These are phyloP conservation scores for Eledona agricola DNA, from an alignment of 2,888 invertebrate genomes.

Conservation along the genomic window DNA sequence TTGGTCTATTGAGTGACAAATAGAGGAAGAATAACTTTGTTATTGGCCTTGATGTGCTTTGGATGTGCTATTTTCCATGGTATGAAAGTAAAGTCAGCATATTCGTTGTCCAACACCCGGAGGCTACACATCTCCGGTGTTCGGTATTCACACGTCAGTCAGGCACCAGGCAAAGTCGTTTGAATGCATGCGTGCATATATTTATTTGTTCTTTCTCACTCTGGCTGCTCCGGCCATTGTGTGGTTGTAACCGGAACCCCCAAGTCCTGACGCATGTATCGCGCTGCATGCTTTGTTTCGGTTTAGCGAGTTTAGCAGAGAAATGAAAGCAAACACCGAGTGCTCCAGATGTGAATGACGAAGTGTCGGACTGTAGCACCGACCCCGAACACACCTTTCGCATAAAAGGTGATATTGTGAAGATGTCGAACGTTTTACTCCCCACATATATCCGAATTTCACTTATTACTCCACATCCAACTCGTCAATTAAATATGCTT, in stretches of 20 bases:
- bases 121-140: constrained; percentile 38
- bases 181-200: constrained; percentile 45
- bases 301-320: constrained; percentile 36
- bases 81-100: constrained; percentile 28
- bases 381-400: constrained; percentile 42
- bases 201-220: constrained; percentile 46
- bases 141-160: constrained; percentile 45
- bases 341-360: constrained; percentile 40
- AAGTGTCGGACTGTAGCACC: constrained; percentile 36
- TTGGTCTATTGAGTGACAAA: constrained; percentile 25
- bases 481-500: constrained; percentile 38
- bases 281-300: constrained; percentile 40
- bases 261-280: constrained; percentile 34
- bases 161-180: constrained; percentile 39
- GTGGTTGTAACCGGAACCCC: constrained; percentile 44
- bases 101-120: constrained; percentile 29
- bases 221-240: constrained; percentile 38
- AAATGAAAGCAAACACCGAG: constrained; percentile 35
- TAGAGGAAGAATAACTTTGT: constrained; percentile 17
- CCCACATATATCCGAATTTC: constrained; percentile 31
- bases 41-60: constrained; percentile 19
- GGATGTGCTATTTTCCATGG: constrained; percentile 31
- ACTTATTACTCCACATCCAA: constrained; percentile 30
- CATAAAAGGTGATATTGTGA: constrained; percentile 36
- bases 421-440: constrained; percentile 36